Conservation (phyloP, 2,113 vertebrate genomes). For the Elaphurus davidianus region DNA sequence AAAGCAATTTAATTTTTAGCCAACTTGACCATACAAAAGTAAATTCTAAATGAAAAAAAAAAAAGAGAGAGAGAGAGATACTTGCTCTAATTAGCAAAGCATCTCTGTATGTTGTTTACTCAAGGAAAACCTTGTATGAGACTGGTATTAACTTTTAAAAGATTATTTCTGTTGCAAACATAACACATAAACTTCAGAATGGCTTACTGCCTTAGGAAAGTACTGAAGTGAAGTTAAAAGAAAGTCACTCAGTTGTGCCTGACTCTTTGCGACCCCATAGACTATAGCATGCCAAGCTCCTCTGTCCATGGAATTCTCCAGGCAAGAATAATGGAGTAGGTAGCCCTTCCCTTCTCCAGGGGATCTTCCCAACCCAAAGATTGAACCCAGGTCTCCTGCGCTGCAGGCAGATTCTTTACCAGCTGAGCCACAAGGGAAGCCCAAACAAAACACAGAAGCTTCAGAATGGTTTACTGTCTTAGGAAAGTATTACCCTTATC, state of each 20-base stretch:
- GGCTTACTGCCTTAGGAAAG: neutral
- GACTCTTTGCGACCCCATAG: neutral
- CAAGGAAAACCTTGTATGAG: neutral
- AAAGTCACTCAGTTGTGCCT: neutral
- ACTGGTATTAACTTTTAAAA: neutral
- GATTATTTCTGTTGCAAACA: neutral
- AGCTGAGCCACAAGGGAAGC: neutral
- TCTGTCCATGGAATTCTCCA: neutral
- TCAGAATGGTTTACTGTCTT: neutral
- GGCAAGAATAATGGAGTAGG: neutral
- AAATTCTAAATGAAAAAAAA: neutral
- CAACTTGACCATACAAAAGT: neutral
- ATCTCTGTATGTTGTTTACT: neutral
- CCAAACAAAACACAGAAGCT: neutral
- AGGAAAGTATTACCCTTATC: neutral
- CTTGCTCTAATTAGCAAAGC: neutral
- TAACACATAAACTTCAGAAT: neutral
- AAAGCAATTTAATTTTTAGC: neutral
- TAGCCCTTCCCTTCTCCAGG: neutral
- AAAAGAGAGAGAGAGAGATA: neutral
- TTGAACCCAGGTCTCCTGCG: neutral
- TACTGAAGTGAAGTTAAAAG: neutral
- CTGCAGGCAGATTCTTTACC: neutral
- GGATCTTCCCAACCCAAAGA: neutral
- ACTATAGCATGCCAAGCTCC: neutral